Conservation (phyloP, 30 jellyfish, hydroid and myxozoan species). For the Cassiopea xamachana region DNA sequence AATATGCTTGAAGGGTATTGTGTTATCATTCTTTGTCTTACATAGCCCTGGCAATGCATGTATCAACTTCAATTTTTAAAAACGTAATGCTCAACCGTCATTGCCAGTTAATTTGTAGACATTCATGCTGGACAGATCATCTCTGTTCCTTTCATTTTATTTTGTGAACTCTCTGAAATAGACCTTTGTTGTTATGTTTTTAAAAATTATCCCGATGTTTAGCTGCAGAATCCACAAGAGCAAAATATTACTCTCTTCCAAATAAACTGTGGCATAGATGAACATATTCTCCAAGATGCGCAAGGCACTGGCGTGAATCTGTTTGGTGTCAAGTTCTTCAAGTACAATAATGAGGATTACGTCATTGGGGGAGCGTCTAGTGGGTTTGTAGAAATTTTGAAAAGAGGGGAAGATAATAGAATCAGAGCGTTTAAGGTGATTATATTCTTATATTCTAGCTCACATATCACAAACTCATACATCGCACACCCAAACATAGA, state of each 20-base stretch:
- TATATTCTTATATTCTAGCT: neutral
- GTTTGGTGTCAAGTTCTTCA: constrained; percentile 3
- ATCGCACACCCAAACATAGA: too few relatives aligned
- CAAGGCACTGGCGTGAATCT: neutral
- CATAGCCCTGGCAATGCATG: too few relatives aligned
- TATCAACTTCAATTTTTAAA: too few relatives aligned
- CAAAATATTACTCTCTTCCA: neutral
- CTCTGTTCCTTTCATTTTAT: too few relatives aligned
- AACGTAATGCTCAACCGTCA: too few relatives aligned
- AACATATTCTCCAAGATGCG: neutral
- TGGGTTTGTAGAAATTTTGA: constrained; percentile 7
- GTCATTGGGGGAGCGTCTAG: constrained; percentile 6
- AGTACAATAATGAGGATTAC: too few relatives aligned
- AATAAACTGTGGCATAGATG: neutral
- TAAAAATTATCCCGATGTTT: neutral
- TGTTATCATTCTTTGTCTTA: too few relatives aligned
- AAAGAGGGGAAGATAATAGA: neutral
- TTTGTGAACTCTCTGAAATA: too few relatives aligned
- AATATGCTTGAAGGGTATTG: too few relatives aligned
- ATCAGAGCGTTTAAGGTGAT: constrained; percentile 36
- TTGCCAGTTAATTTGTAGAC: too few relatives aligned
- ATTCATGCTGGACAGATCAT: too few relatives aligned
- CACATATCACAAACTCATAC: too few relatives aligned
- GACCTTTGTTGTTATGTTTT: neutral
- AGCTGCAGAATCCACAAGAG: neutral